These are phyloP conservation scores for Parotocinclus haroldoi DNA, from an alignment of 2,797 vertebrate genomes.

Conservation along the genomic window DNA sequence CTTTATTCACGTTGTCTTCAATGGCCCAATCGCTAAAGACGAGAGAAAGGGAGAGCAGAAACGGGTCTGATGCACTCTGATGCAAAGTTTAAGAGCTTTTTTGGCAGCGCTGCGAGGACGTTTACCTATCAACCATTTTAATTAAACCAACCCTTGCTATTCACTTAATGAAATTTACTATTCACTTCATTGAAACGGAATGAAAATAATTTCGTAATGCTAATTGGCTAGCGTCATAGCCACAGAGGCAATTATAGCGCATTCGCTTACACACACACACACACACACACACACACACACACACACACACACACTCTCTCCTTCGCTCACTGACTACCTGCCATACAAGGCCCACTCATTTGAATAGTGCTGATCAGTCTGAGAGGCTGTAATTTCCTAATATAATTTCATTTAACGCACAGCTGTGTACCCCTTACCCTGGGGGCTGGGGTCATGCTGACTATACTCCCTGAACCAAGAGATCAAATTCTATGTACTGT, in stretches of 20 bases:
- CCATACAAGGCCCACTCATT: constrained; percentile 35
- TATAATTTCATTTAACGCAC: constrained; percentile 54
- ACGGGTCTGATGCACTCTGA: constrained; percentile 37
- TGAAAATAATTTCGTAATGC: constrained; percentile 54
- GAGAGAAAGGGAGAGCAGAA: not conserved
- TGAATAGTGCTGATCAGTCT: constrained; percentile 55
- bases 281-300: constrained; percentile 1
- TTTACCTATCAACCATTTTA: constrained; percentile 59
- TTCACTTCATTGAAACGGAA: constrained; percentile 53
- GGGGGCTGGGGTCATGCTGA: too few relatives aligned
- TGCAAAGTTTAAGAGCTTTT: constrained; percentile 55
- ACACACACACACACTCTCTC: constrained; percentile 9
- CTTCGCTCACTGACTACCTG: constrained; percentile 2
- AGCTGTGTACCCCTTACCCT: constrained; percentile 41
- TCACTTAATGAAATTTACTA: constrained; percentile 56
- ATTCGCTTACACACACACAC: constrained; percentile 3
- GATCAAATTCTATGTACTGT: too few relatives aligned
- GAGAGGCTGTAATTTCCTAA: constrained; percentile 55
- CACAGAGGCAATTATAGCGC: constrained; percentile 40
- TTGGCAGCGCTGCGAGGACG: constrained; percentile 45
- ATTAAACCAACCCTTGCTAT: constrained; percentile 60
- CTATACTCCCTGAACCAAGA: too few relatives aligned
- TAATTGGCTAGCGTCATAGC: constrained; percentile 47
- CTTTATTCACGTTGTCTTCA: constrained; percentile 24
- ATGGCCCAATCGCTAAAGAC: constrained; percentile 3